Percentiles rank a stretch among this genome's conserved stretches.
These are phyloP conservation scores for Dyspetes luteomarginatus DNA, from an alignment of 2,888 invertebrate species.

Conservation along the genomic window DNA sequence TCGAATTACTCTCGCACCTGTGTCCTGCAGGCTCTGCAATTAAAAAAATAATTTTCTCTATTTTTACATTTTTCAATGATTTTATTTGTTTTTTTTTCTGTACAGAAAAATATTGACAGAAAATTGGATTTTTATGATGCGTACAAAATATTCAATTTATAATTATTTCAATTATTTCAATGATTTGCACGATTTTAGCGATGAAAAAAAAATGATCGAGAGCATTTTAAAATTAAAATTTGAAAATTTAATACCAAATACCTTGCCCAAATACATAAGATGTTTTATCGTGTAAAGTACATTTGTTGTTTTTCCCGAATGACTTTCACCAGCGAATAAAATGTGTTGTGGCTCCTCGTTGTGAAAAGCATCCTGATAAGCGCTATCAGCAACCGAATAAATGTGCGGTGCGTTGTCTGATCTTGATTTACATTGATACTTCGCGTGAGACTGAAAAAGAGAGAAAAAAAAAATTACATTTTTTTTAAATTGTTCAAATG, in stretches of 20 bases:
- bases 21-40: constrained; percentile 83
- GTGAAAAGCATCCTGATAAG: constrained; percentile 95
- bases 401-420: constrained; percentile 96
- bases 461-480: background rate
- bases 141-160: too few relatives aligned
- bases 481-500: background rate
- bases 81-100: background rate
- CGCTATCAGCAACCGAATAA: constrained; percentile 94
- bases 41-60: background rate
- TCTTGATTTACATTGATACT: constrained; percentile 93
- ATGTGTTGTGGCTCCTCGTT: constrained; percentile 94
- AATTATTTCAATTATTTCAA: background rate
- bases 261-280: constrained; percentile 92
- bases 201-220: background rate
- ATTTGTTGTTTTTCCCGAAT: constrained; percentile 95
- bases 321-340: constrained; percentile 94
- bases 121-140: too few relatives aligned
- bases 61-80: background rate
- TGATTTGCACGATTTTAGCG: background rate
- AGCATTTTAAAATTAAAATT: background rate
- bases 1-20: constrained; percentile 87
- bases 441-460: constrained; percentile 88
- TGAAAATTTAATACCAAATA: constrained; percentile 70
- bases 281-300: constrained; percentile 92
- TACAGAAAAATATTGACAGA: too few relatives aligned